Percentiles rank a stretch among this genome's conserved stretches.
phyloP scores from a whole-genome alignment of 2,888 invertebrate species.

The Syrista parreyssii region DNA sequence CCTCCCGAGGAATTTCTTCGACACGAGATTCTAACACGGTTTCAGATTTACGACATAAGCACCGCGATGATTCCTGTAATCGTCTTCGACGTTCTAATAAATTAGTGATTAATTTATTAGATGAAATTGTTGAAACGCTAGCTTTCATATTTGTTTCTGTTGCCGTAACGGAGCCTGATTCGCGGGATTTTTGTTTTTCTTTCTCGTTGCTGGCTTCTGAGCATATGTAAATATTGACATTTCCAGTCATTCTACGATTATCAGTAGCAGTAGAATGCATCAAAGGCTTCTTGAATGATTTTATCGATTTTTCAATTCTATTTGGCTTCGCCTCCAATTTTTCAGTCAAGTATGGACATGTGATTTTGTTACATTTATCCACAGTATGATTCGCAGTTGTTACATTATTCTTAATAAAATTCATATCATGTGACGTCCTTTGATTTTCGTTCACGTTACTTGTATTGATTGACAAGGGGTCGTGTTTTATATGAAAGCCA shows the following conservation, averaged over 20 bases:
- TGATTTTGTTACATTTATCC: neutral
- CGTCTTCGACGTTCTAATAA: neutral
- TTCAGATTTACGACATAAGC: neutral
- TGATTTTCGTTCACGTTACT: neutral
- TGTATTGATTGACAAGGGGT: neutral
- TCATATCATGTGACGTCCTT: neutral
- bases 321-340: neutral
- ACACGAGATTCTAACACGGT: neutral
- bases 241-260: slow-evolving; percentile 53
- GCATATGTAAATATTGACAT: slow-evolving; percentile 57
- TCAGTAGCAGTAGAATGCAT: slow-evolving; percentile 26
- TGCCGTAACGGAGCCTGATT: slow-evolving; percentile 1
- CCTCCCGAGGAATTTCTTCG: neutral
- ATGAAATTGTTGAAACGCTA: slow-evolving; percentile 20
- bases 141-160: slow-evolving; percentile 17
- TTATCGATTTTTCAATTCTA: neutral
- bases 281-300: neutral
- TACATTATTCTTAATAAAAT: neutral
- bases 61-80: neutral
- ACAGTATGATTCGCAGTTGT: neutral
- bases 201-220: slow-evolving; percentile 38
- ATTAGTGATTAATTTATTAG: slow-evolving; percentile 36
- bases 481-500: no score
- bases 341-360: neutral
- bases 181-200: neutral